These are phyloP conservation scores for Oscheius sp. DNA, from an alignment of 2,888 invertebrate species.

Conservation along the genomic window DNA sequence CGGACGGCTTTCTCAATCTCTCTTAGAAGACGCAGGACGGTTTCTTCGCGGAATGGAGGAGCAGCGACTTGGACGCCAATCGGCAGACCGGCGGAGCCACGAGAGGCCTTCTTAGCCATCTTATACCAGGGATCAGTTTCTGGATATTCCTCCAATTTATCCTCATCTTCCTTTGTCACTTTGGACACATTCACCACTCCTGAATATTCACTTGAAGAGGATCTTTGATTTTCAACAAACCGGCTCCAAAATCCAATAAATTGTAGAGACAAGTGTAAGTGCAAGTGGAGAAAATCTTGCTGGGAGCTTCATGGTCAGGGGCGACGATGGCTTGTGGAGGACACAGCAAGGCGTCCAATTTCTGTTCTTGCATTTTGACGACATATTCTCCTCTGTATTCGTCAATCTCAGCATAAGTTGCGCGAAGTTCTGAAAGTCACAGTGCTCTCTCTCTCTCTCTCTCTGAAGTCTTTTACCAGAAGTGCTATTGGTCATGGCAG, in stretches of 20 bases:
- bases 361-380: slow-evolving; percentile 43
- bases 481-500: slow-evolving; percentile 43
- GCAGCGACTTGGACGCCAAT: slow-evolving; percentile 63
- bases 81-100: slow-evolving; percentile 58
- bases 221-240: slow-evolving; percentile 26
- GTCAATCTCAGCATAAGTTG: slow-evolving; percentile 56
- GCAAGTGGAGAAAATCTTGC: slow-evolving; percentile 54
- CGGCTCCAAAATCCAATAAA: slow-evolving; percentile 68
- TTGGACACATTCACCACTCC: slow-evolving; percentile 69
- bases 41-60: slow-evolving; percentile 61
- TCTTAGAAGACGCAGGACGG: slow-evolving; percentile 49
- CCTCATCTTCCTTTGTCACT: slow-evolving; percentile 59
- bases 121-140: slow-evolving; percentile 58
- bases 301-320: slow-evolving; percentile 53
- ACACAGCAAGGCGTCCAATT: slow-evolving; percentile 56
- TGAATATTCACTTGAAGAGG: background rate
- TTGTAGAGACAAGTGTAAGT: slow-evolving; percentile 70
- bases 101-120: slow-evolving; percentile 49
- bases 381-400: slow-evolving; percentile 54
- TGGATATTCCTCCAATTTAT: slow-evolving; percentile 55
- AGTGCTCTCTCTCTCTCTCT: background rate
- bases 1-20: slow-evolving; percentile 58
- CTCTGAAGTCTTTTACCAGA: background rate
- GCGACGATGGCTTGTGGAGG: slow-evolving; percentile 54
- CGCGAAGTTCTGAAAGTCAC: slow-evolving; percentile 46